A percentile compares a stretch with the other conserved stretches of the same genome.
phyloP scores from a whole-genome alignment of 2,888 invertebrate genomes.

The Cheilosia pagana region DNA sequence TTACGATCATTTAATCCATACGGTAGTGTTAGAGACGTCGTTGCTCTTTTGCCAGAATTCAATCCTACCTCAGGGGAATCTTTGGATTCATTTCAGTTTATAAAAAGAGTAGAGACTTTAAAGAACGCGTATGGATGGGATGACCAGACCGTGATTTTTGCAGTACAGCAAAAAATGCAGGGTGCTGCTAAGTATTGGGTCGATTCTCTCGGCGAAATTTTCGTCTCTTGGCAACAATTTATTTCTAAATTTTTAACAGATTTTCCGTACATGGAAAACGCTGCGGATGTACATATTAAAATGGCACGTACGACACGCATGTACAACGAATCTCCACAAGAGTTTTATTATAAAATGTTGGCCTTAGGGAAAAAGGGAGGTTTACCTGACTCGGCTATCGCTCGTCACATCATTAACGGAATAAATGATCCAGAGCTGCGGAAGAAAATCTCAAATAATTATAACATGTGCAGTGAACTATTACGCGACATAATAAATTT shows the following conservation, averaged over 20 bases:
- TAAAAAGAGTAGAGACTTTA: constrained; percentile 33
- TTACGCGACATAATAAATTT: constrained; percentile 53
- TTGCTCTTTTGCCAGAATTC: constrained; percentile 40
- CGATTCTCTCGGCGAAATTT: constrained; percentile 57
- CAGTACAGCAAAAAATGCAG: constrained; percentile 47
- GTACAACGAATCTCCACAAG: constrained; percentile 21
- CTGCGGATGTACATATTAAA: constrained; percentile 58
- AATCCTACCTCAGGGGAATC: constrained; percentile 41
- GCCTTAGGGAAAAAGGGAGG: constrained; percentile 47
- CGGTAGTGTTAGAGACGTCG: constrained; percentile 24
- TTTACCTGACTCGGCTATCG: constrained; percentile 50
- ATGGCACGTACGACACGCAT: constrained; percentile 42
- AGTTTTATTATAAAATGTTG: constrained; percentile 63
- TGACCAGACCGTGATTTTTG: constrained; percentile 44
- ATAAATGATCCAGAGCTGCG: constrained; percentile 58
- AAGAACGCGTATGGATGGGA: constrained; percentile 58
- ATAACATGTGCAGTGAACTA: constrained; percentile 31
- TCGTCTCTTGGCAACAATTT: constrained; percentile 45
- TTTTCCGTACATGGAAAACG: constrained; percentile 60
- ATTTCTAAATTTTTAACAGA: constrained; percentile 45
- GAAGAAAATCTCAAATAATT: constrained; percentile 63
- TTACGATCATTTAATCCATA: constrained; percentile 4
- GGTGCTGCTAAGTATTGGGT: constrained; percentile 65
- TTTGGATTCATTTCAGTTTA: constrained; percentile 41
- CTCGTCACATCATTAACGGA: constrained; percentile 64